These are phyloP conservation scores for Heliothis virescens DNA, from an alignment of 1,140 invertebrate species.

Conservation along the genomic window DNA sequence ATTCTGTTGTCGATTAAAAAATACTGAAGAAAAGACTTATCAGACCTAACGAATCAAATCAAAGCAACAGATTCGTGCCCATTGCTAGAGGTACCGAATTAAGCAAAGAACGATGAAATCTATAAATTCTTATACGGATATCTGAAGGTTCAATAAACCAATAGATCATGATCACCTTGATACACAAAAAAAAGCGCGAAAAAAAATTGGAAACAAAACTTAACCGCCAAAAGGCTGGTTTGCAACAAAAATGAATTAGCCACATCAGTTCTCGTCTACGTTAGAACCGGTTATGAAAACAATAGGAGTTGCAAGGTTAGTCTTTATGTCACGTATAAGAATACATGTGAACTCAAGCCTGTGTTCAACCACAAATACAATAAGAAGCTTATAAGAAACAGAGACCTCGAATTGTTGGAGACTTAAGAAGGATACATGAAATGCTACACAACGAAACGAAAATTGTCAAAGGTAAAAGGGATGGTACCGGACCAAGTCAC, in stretches of 20 bases:
- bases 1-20: no score
- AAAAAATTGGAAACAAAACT: neutral
- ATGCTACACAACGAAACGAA: neutral
- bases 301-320: constrained; percentile 48
- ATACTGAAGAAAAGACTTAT: no score
- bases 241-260: constrained; percentile 12
- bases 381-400: constrained; percentile 13
- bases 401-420: neutral
- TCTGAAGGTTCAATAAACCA: neutral
- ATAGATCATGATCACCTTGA: neutral
- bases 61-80: no score
- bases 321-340: constrained; percentile 34
- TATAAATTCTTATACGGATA: no score
- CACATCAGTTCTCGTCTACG: neutral
- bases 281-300: constrained; percentile 48
- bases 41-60: no score
- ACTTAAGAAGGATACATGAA: neutral
- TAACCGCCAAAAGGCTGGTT: constrained; percentile 12
- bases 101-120: no score
- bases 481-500: neutral
- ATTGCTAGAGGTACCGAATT: no score
- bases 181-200: neutral
- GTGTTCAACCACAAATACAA: constrained; percentile 1
- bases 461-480: neutral
- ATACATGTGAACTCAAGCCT: constrained; percentile 8